Conservation (phyloP, 2,888 invertebrate species). For the Ephialtes manifestator region DNA sequence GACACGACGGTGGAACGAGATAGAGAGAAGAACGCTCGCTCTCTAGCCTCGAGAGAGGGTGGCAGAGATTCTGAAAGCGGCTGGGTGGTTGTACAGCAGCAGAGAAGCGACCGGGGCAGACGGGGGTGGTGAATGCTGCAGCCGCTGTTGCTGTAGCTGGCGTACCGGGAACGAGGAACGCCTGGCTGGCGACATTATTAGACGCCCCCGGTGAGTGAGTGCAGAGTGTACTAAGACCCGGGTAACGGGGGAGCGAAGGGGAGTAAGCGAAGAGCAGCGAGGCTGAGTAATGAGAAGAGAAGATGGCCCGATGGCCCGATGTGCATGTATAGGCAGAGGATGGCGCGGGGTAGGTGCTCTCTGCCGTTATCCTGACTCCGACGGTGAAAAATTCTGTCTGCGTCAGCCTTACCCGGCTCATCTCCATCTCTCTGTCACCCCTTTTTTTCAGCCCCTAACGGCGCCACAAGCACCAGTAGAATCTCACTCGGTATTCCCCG, state of each 20-base stretch:
- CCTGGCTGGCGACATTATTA: conserved; percentile 86
- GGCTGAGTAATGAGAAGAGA: conserved; percentile 76
- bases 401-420: conserved; percentile 63
- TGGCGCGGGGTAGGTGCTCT: background rate
- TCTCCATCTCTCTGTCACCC: conserved; percentile 45
- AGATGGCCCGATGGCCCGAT: conserved; percentile 72
- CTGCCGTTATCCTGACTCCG: conserved; percentile 53
- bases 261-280: conserved; percentile 66
- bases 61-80: conserved; percentile 71
- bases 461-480: conserved; percentile 29
- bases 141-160: conserved; percentile 56
- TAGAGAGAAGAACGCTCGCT: conserved; percentile 59
- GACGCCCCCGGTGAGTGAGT: conserved; percentile 85
- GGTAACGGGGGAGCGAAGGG: conserved; percentile 52
- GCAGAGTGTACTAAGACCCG: conserved; percentile 73
- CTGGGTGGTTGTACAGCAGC: conserved; percentile 66
- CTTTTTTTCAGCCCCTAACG: conserved; percentile 46
- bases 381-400: conserved; percentile 67
- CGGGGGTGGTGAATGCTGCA: conserved; percentile 59
- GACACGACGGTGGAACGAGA: conserved; percentile 58
- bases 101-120: conserved; percentile 54
- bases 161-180: conserved; percentile 81
- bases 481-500: conserved; percentile 54
- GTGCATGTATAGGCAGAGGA: conserved; percentile 39
- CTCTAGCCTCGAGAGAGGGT: conserved; percentile 62